These are phyloP conservation scores for Liolophura sinensis DNA, from an alignment of 1,140 invertebrate genomes.

Conservation along the genomic window DNA sequence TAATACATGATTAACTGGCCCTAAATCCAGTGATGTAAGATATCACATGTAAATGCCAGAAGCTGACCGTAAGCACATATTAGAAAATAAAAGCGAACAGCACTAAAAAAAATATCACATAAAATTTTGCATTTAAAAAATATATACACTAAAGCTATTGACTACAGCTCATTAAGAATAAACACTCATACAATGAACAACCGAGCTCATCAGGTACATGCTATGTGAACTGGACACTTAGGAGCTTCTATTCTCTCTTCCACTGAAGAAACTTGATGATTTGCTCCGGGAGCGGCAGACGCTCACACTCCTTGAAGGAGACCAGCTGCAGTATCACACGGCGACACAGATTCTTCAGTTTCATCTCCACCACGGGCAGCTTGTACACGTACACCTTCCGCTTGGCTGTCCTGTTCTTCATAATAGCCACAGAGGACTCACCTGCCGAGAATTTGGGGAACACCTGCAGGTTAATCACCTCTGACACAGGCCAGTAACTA, in stretches of 20 bases:
- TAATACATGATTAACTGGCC: too few relatives aligned
- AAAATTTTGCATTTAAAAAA: too few relatives aligned
- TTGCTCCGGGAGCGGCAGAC: constrained; percentile 34
- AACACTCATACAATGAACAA: too few relatives aligned
- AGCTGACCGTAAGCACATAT: too few relatives aligned
- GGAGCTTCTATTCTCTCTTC: not conserved
- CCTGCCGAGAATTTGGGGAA: constrained; percentile 43
- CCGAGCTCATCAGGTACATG: too few relatives aligned
- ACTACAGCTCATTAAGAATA: too few relatives aligned
- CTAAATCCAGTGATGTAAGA: too few relatives aligned
- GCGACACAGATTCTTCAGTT: constrained; percentile 39
- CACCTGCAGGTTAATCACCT: constrained; percentile 42
- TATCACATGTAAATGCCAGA: too few relatives aligned
- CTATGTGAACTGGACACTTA: not conserved
- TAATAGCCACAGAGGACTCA: constrained; percentile 38
- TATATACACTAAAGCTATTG: too few relatives aligned
- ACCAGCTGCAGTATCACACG: constrained; percentile 35
- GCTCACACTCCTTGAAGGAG: constrained; percentile 25
- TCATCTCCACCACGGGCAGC: constrained; percentile 25
- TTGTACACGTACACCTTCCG: constrained; percentile 42
- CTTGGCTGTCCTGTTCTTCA: constrained; percentile 37
- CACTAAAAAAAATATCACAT: too few relatives aligned
- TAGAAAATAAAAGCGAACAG: too few relatives aligned
- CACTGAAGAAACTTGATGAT: constrained; percentile 28
- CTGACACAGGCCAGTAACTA: constrained; percentile 45